Conservation (phyloP, 2,113 vertebrate genomes). For the Thunnus maccoyii region DNA sequence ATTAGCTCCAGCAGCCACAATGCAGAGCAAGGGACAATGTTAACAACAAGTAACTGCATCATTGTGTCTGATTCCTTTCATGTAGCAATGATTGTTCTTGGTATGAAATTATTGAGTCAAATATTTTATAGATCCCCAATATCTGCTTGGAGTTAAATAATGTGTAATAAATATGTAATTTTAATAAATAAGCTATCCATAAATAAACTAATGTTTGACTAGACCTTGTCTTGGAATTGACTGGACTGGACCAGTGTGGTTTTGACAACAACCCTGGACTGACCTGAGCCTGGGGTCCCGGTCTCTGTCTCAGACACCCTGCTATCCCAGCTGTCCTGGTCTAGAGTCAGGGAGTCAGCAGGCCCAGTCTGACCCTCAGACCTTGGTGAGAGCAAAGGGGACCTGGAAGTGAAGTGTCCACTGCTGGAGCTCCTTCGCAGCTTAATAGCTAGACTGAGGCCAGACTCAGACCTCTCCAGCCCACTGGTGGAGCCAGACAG, state of each 20-base stretch:
- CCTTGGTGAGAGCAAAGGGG: slow-evolving; percentile 38
- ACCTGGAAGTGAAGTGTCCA: slow-evolving; percentile 74
- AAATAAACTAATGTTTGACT: no score
- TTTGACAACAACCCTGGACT: slow-evolving; percentile 1
- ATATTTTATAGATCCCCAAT: no score
- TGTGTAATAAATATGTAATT: no score
- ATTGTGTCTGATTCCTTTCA: no score
- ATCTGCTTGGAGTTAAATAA: no score
- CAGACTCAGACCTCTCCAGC: slow-evolving; percentile 58
- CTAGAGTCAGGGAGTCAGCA: slow-evolving; percentile 32
- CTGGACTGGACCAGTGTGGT: not conserved
- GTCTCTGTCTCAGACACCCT: slow-evolving; percentile 34
- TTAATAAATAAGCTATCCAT: no score
- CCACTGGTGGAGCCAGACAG: slow-evolving; percentile 70
- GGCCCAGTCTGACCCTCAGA: slow-evolving; percentile 19
- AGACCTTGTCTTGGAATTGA: not conserved
- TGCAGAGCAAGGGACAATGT: no score
- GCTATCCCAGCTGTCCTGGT: slow-evolving; percentile 56
- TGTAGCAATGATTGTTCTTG: no score
- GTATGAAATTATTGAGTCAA: no score
- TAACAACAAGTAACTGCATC: no score
- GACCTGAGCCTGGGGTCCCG: slow-evolving; percentile 53
- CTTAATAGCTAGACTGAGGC: slow-evolving; percentile 34
- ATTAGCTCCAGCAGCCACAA: no score
- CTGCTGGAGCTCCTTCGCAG: slow-evolving; percentile 48